A percentile compares a stretch with the other conserved stretches of the same genome.
Conservation (phyloP, 2,888 invertebrate genomes). For the Beris chalybata region DNA sequence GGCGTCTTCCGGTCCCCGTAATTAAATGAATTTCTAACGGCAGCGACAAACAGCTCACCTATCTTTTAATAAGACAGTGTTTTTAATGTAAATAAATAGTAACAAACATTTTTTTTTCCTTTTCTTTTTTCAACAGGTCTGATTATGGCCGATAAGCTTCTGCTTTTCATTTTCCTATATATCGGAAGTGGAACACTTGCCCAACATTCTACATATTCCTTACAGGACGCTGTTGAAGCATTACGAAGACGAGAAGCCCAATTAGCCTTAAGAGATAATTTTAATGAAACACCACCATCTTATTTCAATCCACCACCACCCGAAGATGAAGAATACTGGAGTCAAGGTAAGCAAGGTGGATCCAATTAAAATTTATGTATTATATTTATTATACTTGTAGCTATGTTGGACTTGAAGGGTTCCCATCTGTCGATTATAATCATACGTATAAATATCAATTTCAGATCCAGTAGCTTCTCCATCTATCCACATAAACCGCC, state of each 20-base stretch:
- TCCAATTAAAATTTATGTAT: neutral
- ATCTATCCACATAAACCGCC: conserved; percentile 44
- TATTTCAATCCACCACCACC: conserved; percentile 35
- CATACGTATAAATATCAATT: conserved; percentile 9
- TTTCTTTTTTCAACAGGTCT: conserved; percentile 25
- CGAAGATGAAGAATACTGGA: conserved; percentile 52
- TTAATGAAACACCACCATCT: conserved; percentile 34
- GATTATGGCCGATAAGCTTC: conserved; percentile 40
- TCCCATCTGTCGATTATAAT: conserved; percentile 2
- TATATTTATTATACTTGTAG: neutral
- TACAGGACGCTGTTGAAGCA: conserved; percentile 56
- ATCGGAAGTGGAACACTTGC: conserved; percentile 38
- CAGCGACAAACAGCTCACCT: too few species aligned
- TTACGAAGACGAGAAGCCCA: conserved; percentile 52
- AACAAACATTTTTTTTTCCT: too few species aligned
- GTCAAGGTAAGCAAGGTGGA: conserved; percentile 48
- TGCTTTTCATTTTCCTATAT: conserved; percentile 40
- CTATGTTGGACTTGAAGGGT: neutral
- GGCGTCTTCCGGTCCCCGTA: too few species aligned
- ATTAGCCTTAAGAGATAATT: conserved; percentile 44
- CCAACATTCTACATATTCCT: conserved; percentile 48
- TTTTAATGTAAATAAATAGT: too few species aligned
- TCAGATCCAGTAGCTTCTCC: conserved; percentile 34
- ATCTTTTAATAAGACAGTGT: too few species aligned
- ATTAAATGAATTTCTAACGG: too few species aligned